Evolutionary conservation across 1,140 invertebrate genomes (phyloP).

Genomic region (Colletes gigas): DNA sequence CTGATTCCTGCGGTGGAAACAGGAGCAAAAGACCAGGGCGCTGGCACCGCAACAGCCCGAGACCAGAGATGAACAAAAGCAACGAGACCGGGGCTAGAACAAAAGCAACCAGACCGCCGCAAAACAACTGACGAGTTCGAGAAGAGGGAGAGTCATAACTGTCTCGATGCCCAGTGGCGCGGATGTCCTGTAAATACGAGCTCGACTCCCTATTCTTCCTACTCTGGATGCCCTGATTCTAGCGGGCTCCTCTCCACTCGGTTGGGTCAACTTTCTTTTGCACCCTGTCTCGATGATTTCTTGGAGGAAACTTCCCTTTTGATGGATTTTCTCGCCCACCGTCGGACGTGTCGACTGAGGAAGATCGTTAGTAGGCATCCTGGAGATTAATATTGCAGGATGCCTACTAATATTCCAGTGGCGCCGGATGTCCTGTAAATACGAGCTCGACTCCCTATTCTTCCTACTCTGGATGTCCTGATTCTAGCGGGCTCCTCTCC

Average conservation of each 20-base stretch:
- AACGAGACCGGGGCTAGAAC: slow-evolving; percentile 57
- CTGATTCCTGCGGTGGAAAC: slow-evolving; percentile 60
- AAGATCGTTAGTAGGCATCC: too few relatives aligned
- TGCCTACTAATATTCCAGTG: too few relatives aligned
- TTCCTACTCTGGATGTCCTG: slow-evolving; percentile 4
- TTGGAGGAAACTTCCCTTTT: not conserved
- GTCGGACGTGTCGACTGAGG: too few relatives aligned
- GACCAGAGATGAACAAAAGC: slow-evolving; percentile 56
- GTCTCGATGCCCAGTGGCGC: slow-evolving; percentile 74
- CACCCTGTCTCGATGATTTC: slow-evolving; percentile 5
- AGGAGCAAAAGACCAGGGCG: slow-evolving; percentile 65
- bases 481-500: not conserved
- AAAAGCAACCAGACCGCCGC: slow-evolving; percentile 65
- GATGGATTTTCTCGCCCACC: too few relatives aligned
- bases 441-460: slow-evolving; percentile 28
- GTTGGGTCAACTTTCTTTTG: not conserved
- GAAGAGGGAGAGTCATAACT: slow-evolving; percentile 73
- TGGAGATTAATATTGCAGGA: too few relatives aligned
- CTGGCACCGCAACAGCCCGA: slow-evolving; percentile 45
- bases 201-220: not conserved
- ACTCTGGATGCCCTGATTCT: not conserved
- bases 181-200: slow-evolving; percentile 72
- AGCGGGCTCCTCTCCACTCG: not conserved
- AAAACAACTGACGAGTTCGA: slow-evolving; percentile 67
- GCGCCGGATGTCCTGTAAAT: slow-evolving; percentile 75